phyloP scores from a whole-genome alignment of 2,797 vertebrate species.

The Hipposideros larvatus region DNA sequence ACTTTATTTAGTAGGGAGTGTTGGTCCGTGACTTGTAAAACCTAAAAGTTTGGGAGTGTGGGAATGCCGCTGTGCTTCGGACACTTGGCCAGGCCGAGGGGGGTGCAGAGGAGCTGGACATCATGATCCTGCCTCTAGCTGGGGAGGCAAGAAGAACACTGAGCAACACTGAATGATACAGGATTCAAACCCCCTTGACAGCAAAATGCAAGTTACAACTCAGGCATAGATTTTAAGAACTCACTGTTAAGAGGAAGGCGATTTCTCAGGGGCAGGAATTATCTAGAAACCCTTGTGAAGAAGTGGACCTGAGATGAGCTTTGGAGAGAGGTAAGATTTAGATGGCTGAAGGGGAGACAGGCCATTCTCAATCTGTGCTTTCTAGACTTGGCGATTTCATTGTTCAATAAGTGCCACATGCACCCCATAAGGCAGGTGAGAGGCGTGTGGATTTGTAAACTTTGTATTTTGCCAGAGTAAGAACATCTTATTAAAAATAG shows the following conservation, averaged over 20 bases:
- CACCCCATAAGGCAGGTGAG: neutral
- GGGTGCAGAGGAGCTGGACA: neutral
- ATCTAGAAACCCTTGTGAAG: neutral
- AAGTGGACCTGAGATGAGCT: neutral
- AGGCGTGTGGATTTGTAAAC: neutral
- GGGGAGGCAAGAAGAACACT: neutral
- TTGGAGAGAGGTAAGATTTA: neutral
- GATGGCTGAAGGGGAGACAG: neutral
- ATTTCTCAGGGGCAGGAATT: neutral
- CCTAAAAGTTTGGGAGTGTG: neutral
- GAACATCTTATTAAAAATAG: neutral
- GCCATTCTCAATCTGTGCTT: neutral
- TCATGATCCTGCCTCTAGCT: neutral
- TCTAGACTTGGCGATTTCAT: neutral
- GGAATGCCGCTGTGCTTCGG: rapidly evolving
- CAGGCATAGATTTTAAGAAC: neutral
- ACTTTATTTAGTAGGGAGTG: neutral
- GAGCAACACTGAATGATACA: neutral
- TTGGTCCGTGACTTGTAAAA: neutral
- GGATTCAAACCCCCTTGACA: neutral
- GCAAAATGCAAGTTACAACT: neutral
- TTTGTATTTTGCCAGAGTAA: neutral
- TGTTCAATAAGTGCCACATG: neutral
- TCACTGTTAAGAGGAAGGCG: neutral
- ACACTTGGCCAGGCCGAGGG: neutral